A percentile compares a stretch with the other conserved stretches of the same genome.
Conservation (phyloP, 2,888 invertebrate genomes). For the Torymus texanus region DNA sequence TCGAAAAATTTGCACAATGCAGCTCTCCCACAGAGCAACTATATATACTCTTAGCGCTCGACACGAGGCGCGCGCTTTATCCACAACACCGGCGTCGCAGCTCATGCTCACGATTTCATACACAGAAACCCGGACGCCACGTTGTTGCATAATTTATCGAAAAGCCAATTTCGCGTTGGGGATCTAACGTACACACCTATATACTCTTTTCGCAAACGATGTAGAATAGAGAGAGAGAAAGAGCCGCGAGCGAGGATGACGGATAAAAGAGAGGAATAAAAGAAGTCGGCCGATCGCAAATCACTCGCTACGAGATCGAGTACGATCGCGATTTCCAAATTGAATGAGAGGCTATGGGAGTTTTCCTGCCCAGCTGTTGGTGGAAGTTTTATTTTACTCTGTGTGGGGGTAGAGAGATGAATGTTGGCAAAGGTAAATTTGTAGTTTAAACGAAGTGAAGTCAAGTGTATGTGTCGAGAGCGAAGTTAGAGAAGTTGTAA, state of each 20-base stretch:
- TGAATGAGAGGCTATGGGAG: slow-evolving; percentile 6
- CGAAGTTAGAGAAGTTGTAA: too few species aligned
- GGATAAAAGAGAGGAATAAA: slow-evolving; percentile 10
- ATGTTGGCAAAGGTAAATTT: too few species aligned
- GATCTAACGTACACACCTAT: not conserved
- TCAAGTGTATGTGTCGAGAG: too few species aligned
- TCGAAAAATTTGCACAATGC: slow-evolving; percentile 44
- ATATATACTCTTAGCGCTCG: too few species aligned
- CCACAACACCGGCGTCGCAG: not conserved
- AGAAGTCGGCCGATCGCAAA: slow-evolving; percentile 42
- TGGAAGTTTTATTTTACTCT: too few species aligned
- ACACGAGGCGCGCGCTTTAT: too few species aligned
- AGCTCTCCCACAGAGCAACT: not conserved
- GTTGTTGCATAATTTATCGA: slow-evolving; percentile 51
- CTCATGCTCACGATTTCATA: slow-evolving; percentile 41
- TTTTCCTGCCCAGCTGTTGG: too few species aligned
- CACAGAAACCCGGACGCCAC: slow-evolving; percentile 14
- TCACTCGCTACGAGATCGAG: slow-evolving; percentile 36
- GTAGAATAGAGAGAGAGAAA: not conserved
- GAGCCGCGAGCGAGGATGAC: slow-evolving; percentile 33
- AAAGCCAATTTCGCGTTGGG: slow-evolving; percentile 36
- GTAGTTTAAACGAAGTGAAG: too few species aligned
- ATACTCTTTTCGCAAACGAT: slow-evolving; percentile 40
- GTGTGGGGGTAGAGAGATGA: too few species aligned
- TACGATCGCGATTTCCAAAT: slow-evolving; percentile 38